phyloP scores from a whole-genome alignment of 2,888 invertebrate species.

The Malthinus seriepunctatus region DNA sequence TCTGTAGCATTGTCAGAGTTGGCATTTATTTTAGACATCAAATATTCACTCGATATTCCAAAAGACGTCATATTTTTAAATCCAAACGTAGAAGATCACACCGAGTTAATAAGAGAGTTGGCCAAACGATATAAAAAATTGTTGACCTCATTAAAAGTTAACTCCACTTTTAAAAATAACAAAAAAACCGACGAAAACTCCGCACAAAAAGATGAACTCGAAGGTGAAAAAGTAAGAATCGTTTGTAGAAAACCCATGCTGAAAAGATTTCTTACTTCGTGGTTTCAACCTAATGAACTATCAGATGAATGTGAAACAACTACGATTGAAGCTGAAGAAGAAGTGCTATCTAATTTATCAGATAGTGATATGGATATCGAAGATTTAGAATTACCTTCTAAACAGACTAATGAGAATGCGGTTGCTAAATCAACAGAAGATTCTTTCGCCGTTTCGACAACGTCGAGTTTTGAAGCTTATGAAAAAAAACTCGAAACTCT shows the following conservation, averaged over 20 bases:
- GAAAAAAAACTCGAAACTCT: constrained; percentile 21
- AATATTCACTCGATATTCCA: constrained; percentile 58
- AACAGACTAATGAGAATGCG: not conserved
- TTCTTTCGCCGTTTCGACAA: not conserved
- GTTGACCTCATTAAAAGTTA: constrained; percentile 17
- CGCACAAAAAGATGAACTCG: not conserved
- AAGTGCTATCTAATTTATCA: not conserved
- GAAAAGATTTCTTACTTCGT: constrained; percentile 18
- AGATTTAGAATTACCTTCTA: not conserved
- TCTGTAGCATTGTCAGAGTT: constrained; percentile 58
- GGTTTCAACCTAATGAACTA: constrained; percentile 9
- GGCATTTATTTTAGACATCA: constrained; percentile 42
- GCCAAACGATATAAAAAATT: constrained; percentile 36
- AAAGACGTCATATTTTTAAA: constrained; percentile 61
- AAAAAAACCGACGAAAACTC: constrained; percentile 3
- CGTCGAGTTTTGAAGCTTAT: constrained; percentile 17
- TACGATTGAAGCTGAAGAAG: not conserved
- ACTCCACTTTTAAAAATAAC: constrained; percentile 20
- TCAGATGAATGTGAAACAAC: not conserved
- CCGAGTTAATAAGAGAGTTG: constrained; percentile 49
- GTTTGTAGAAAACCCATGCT: constrained; percentile 16
- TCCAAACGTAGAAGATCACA: constrained; percentile 57
- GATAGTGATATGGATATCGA: not conserved
- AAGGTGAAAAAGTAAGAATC: not conserved
- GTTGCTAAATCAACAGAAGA: not conserved